phyloP scores from a whole-genome alignment of 2,797 vertebrate genomes.

The Cyclopterus lumpus region DNA sequence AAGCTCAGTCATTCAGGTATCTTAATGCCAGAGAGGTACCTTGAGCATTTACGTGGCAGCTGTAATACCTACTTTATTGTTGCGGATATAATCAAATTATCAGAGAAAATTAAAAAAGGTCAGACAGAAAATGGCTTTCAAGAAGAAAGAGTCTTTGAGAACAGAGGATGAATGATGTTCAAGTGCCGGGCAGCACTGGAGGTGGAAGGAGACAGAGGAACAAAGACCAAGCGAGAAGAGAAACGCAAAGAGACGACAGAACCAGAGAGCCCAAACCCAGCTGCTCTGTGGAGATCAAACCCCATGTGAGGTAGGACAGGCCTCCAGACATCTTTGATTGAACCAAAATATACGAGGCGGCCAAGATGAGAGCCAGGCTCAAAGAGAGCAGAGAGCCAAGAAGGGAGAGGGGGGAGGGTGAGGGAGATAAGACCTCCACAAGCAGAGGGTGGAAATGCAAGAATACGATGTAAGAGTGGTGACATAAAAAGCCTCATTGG shows the following conservation, averaged over 20 bases:
- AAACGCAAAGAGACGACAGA: conserved; percentile 46
- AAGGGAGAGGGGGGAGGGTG: background rate
- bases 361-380: conserved; percentile 64
- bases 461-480: conserved; percentile 13
- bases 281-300: conserved; percentile 75
- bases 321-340: conserved; percentile 77
- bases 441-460: conserved; percentile 31
- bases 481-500: conserved; percentile 32
- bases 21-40: background rate
- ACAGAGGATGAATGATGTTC: conserved; percentile 27
- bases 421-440: conserved; percentile 44
- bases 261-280: conserved; percentile 46
- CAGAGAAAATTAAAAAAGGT: background rate
- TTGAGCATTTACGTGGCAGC: background rate
- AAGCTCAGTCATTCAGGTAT: background rate
- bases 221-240: background rate
- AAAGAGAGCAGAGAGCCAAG: conserved; percentile 25
- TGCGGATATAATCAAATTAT: conserved; percentile 1
- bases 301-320: conserved; percentile 61
- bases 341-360: conserved; percentile 68
- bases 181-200: conserved; percentile 16
- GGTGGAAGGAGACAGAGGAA: conserved; percentile 27
- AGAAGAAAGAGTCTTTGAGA: conserved; percentile 8
- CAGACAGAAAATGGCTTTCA: background rate
- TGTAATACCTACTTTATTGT: background rate